Evolutionary conservation across 1,140 invertebrate genomes (phyloP), one percentile per base, ranked within the genome.

Genomic region (Sesamia nonagrioides): DNA sequence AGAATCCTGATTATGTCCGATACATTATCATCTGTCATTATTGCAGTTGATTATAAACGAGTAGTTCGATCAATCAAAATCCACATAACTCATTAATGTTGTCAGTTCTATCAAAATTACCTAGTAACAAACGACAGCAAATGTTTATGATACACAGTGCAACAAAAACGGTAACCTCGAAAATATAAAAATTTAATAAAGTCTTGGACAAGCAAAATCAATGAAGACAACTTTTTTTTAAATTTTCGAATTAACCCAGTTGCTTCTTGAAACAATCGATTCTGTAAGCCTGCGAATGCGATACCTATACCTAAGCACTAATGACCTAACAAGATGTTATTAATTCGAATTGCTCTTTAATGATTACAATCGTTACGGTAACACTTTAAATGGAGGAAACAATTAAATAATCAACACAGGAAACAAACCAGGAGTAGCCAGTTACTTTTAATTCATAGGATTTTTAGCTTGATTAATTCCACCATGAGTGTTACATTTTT

Each of bases 321-420:
- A 71, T 71, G n/a, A 56, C 15, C 52, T 21, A 48, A 61, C 37
- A 75, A 75, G 72, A 75, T 48, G 72, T 13, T 77, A 77, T 77
- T 63, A 52, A 50, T 66, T 18, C 17, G 68, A 66, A 77, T 68
- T 52, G 45, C 61, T 66, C 60, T 52, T 68, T 52, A 40, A n/a
- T n/a, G 58, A 61, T 68, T 54, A 77, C 60, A 63, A 63, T 77
- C 74, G 60, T 77, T 66, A 77, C 74, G 74, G 68, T 56, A 61
- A 63, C 66, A 63, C 45, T 40, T 60, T 73, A 74, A 74, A 66
- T 40, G 60, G 58, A 79, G 63, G 37, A 48, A 80, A 54, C 63
- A 69, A 80, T 80, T 80, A 75, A 78, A 75, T 27, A 77, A 58
- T 63, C 63, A 35, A 77, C 76, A 45, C 66, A 77, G 74, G 45